Conservation (phyloP, 2,888 invertebrate species). For the Erebia ligea region DNA sequence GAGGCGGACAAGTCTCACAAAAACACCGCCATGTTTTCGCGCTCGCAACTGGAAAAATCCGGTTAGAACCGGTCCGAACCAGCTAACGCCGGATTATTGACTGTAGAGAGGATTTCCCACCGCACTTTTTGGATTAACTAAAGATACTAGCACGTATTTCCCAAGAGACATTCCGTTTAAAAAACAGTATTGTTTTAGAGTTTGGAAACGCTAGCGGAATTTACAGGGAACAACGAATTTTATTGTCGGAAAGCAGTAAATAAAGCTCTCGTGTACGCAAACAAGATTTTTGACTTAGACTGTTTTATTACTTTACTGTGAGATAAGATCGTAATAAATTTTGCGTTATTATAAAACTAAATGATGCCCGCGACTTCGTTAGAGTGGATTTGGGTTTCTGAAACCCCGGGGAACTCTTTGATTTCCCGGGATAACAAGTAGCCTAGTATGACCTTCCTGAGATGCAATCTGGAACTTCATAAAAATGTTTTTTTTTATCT, state of each 20-base stretch:
- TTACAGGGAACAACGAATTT: not conserved
- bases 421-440: too few relatives aligned
- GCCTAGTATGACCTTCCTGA: too few relatives aligned
- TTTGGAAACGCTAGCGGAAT: not conserved
- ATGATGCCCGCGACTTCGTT: too few relatives aligned
- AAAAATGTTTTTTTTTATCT: too few relatives aligned
- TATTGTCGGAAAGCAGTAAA: slow-evolving; percentile 3
- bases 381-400: too few relatives aligned
- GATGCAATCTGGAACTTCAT: too few relatives aligned
- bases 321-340: not conserved
- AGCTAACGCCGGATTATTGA: slow-evolving; percentile 44
- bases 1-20: slow-evolving; percentile 31
- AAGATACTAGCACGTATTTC: slow-evolving; percentile 15
- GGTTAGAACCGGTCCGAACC: slow-evolving; percentile 43
- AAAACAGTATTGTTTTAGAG: slow-evolving; percentile 10
- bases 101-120: slow-evolving; percentile 41
- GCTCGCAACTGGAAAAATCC: slow-evolving; percentile 43
- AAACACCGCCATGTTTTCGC: slow-evolving; percentile 40
- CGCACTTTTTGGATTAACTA: slow-evolving; percentile 34
- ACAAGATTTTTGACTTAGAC: not conserved
- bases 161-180: slow-evolving; percentile 9
- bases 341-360: too few relatives aligned
- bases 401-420: too few relatives aligned
- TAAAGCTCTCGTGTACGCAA: not conserved
- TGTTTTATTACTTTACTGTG: not conserved